Conservation (phyloP, 1,140 invertebrate genomes). For the Drosophila sulfurigaster region DNA sequence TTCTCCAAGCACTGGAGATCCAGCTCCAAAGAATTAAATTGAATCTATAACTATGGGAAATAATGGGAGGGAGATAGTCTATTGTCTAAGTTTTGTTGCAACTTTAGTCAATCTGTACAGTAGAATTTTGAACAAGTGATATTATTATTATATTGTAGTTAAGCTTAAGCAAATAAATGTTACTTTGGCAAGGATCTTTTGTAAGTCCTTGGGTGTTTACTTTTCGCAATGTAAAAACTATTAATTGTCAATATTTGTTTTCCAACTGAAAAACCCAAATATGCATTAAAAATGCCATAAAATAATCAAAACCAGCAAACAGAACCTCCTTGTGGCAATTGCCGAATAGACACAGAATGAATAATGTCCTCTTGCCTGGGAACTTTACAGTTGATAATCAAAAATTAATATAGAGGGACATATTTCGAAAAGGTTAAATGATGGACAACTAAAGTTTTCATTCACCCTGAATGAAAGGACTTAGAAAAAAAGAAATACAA, state of each 20-base stretch:
- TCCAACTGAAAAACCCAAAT: conserved; percentile 38
- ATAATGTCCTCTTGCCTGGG: conserved; percentile 38
- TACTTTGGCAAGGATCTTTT: conserved; percentile 14
- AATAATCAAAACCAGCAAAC: conserved; percentile 40
- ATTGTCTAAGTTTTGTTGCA: conserved; percentile 6
- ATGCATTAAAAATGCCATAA: conserved; percentile 58
- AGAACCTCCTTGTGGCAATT: neutral
- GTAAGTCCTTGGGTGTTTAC: conserved; percentile 6
- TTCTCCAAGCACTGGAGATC: conserved; percentile 46
- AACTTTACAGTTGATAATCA: conserved; percentile 73
- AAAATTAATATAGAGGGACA: conserved; percentile 56
- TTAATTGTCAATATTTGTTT: conserved; percentile 51
- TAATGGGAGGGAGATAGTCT: neutral
- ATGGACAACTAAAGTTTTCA: conserved; percentile 19
- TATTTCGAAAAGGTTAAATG: conserved; percentile 17
- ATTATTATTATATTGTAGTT: conserved; percentile 68
- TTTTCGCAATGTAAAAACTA: neutral
- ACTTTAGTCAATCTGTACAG: conserved; percentile 56
- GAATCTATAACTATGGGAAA: neutral
- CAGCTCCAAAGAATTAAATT: conserved; percentile 43
- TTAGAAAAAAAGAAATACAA: neutral
- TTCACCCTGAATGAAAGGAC: conserved; percentile 32
- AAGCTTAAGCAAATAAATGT: conserved; percentile 52
- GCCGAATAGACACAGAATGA: neutral
- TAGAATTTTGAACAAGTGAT: conserved; percentile 67